Evolutionary conservation across 2,797 vertebrate species (phyloP), one percentile per base, ranked within the genome.

Genomic region (Anniella stebbinsi): DNA sequence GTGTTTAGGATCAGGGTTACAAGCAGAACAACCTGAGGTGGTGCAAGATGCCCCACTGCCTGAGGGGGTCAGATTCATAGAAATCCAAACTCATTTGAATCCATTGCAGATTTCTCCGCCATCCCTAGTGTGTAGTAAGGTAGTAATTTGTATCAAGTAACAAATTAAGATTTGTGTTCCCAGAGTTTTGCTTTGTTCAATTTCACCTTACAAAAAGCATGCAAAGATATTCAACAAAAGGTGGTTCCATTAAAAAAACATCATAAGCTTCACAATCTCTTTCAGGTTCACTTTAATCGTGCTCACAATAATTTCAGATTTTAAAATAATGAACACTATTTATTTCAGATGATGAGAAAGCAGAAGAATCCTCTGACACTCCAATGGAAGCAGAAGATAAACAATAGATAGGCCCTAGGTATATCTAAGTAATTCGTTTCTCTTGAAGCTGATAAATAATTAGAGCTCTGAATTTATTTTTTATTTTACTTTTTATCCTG

Each of bases 341-440:
- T 85, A 96, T 95, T 89, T 45, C 94, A 99, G 99, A 99, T 97
- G 99, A 99, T 75, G 99, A 99, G 94, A 99, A 99, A 90, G 98
- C 96, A 72, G 99, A 99, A 28, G 99, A 99, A 95, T 97, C 94
- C 94, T 98, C 98, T 92, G 98, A 97, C 93, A 97, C 97, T 89
- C 97, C 97, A 38, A 97, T 97, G 95, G 98, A 98, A 91, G 83
- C 95, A 41, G 95, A 97, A 81, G 97, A 97, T 80, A 98, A 98
- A 73, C 98, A 98, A 30, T 99, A 97, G 72, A 15, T 7, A 1
- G 28, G 38, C 21, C 2, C 7, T 23, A 48, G 0, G 88, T 38
- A 0, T 88, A 38, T 4, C 67, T 15, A 78, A 91, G 88, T 86
- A 92, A 86, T 30, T 70, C 84, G 41, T 80, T 87, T 91, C 25